Evolutionary conservation across 2,888 invertebrate genomes (phyloP), one percentile per base, ranked within the genome.

Genomic region (Cordilura impudica): DNA sequence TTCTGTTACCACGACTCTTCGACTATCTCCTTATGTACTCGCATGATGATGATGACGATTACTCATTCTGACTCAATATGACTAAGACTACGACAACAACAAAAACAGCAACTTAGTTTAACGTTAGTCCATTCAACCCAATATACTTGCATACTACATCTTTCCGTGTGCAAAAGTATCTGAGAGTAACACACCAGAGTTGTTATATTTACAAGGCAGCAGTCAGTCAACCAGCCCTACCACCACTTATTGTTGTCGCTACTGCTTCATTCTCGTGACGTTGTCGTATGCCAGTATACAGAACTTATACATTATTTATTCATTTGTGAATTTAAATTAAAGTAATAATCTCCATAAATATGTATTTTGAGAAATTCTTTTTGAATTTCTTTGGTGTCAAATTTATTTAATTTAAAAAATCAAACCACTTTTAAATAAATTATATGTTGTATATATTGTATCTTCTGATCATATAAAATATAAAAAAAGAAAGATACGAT

Each of bases 41-140:
- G 74, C 71, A 81, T 71, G 79, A 71, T 79, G 74, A 79, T 75
- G 74, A 74, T 67, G 72, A 78, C 69, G 79, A 79, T 79, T 79
- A 79, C 79, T 79, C 79, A 79, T 75, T 79, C 75, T 79, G 74
- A 71, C 75, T 79, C 67, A 71, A 70, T 79, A 71, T 79, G 79
- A 79, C 79, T 79, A 72, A 79, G 79, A 67, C 75, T 79, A 79
- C 75, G 79, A 79, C 79, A 79, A 79, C 79, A 79, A 76, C 75
- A 70, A 75, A 61, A 79, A 74, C 26, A 61, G 31, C 35, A 77
- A 72, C 75, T 71, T 56, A 58, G 74, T 72, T 78, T 80, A 75
- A 83, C 85, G 84, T 83, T 84, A 87, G 87, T 87, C 82, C 87
- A 87, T 87, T 87, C 87, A 87, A 87, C 87, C 87, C 85, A 72